Percentiles rank a stretch among this genome's conserved stretches.
These are phyloP conservation scores for Atta texana DNA, from an alignment of 1,140 invertebrate species.

Conservation along the genomic window DNA sequence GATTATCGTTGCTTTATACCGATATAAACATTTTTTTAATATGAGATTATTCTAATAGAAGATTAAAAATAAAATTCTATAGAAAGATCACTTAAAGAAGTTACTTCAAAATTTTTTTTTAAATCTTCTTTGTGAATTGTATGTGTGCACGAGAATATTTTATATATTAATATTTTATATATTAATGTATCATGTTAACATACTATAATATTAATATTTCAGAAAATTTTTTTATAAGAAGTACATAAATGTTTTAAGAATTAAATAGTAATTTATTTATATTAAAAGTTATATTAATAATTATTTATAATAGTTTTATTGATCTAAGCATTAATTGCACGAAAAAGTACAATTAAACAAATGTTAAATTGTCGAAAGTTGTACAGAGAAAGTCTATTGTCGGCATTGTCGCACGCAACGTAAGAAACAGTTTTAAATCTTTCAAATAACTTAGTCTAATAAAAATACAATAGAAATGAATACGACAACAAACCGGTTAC, in stretches of 20 bases:
- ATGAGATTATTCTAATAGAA: not conserved
- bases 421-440: not conserved
- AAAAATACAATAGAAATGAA: not conserved
- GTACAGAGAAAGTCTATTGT: not conserved
- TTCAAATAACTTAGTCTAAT: not conserved
- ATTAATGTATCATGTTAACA: not conserved
- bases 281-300: too few species aligned
- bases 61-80: not conserved
- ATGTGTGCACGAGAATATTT: not conserved
- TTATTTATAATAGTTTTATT: not conserved
- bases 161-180: not conserved
- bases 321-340: not conserved
- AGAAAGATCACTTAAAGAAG: not conserved
- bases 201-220: not conserved
- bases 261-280: not conserved
- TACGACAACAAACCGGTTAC: not conserved
- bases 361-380: not conserved
- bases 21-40: not conserved
- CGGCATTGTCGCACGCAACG: not conserved
- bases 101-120: not conserved
- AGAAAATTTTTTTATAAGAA: not conserved
- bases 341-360: constrained; percentile 18
- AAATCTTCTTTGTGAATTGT: not conserved
- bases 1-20: not conserved
- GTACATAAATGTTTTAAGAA: not conserved